Percentiles rank a stretch among this genome's conserved stretches.
phyloP scores from a whole-genome alignment of 2,113 vertebrate genomes.

The Gobius niger region DNA sequence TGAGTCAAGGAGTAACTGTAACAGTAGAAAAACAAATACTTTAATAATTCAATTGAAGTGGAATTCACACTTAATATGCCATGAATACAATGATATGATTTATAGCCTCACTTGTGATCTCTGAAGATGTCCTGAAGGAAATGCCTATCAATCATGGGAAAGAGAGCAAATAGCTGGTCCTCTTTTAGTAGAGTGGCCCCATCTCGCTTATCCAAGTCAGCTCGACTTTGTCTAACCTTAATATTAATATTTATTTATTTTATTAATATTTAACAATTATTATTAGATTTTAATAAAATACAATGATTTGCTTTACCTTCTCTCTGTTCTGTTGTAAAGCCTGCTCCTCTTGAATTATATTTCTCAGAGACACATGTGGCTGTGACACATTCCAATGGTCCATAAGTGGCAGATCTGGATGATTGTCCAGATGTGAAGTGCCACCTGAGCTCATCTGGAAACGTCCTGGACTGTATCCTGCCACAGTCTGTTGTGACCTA shows the following conservation, averaged over 20 bases:
- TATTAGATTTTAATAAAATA: background rate
- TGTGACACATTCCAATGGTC: constrained; percentile 88
- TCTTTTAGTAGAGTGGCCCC: constrained; percentile 88
- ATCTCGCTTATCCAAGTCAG: constrained; percentile 80
- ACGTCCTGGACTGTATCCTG: constrained; percentile 22
- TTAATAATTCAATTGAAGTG: background rate
- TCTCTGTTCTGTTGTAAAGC: constrained; percentile 84
- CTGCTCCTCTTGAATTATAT: constrained; percentile 95
- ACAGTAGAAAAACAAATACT: background rate
- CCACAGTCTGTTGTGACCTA: constrained; percentile 37
- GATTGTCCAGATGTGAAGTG: constrained; percentile 28
- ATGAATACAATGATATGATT: too few relatives aligned
- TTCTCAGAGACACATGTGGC: constrained; percentile 86
- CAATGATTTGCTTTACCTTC: constrained; percentile 74
- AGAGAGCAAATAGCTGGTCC: constrained; percentile 86
- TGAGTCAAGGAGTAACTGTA: constrained; percentile 88
- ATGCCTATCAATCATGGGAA: constrained; percentile 88
- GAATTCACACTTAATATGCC: too few relatives aligned
- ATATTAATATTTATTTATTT: constrained; percentile 12
- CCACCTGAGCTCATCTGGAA: constrained; percentile 51
- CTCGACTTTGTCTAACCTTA: constrained; percentile 78
- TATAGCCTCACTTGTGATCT: constrained; percentile 88
- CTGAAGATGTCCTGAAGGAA: constrained; percentile 93
- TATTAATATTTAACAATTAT: background rate
- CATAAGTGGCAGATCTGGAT: constrained; percentile 77